Evolutionary conservation across 2,888 invertebrate species (phyloP).

Genomic region (Dynastes grantii): DNA sequence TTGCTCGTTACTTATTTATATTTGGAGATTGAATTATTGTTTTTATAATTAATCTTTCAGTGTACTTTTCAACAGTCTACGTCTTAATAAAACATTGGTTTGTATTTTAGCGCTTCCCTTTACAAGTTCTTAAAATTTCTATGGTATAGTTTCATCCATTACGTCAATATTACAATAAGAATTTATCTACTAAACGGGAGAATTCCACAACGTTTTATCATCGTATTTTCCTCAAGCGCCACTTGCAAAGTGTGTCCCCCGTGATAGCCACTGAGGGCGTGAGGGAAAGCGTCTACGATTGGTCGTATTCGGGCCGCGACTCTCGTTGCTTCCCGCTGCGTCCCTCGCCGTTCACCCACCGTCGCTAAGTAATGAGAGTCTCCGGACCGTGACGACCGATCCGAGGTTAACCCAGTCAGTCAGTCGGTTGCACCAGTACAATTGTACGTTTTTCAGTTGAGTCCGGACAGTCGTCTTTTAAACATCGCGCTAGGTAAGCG

Average conservation of each 20-base stretch:
- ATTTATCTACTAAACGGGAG: not conserved
- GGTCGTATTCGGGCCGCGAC: slow-evolving; percentile 55
- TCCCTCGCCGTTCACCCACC: slow-evolving; percentile 28
- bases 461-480: slow-evolving; percentile 44
- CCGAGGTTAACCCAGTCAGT: slow-evolving; percentile 47
- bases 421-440: slow-evolving; percentile 41
- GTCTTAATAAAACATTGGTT: too few species aligned
- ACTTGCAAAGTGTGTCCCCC: slow-evolving; percentile 60
- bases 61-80: too few species aligned
- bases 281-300: slow-evolving; percentile 62
- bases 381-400: slow-evolving; percentile 46
- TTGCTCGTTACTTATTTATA: too few species aligned
- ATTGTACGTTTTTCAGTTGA: slow-evolving; percentile 50
- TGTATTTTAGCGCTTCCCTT: too few species aligned
- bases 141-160: too few species aligned
- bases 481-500: slow-evolving; percentile 33
- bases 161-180: too few species aligned
- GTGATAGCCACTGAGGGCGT: slow-evolving; percentile 36
- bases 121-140: too few species aligned
- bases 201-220: slow-evolving; percentile 12
- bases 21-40: too few species aligned
- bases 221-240: slow-evolving; percentile 55
- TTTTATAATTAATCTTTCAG: too few species aligned
- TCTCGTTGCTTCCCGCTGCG: not conserved
- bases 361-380: slow-evolving; percentile 42